phyloP scores from a whole-genome alignment of 1,140 invertebrate genomes.

The Bicyclus anynana region DNA sequence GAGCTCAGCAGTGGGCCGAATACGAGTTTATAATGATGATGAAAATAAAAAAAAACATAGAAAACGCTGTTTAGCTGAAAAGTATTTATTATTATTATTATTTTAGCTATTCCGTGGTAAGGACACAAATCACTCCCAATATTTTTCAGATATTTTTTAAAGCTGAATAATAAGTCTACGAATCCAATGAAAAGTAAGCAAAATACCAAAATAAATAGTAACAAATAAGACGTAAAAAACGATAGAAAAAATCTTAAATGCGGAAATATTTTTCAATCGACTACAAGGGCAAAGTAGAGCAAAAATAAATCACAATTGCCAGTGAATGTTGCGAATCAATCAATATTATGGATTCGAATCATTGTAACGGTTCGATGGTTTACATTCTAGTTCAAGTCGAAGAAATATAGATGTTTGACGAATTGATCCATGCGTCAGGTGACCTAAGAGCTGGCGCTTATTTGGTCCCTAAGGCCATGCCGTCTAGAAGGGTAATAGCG shows the following conservation, averaged over 20 bases:
- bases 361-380: background rate
- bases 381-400: background rate
- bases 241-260: slow-evolving; percentile 1
- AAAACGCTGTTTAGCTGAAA: too few species aligned
- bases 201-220: slow-evolving; percentile 1
- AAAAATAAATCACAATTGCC: slow-evolving; percentile 11
- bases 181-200: too few species aligned
- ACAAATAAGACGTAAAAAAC: background rate
- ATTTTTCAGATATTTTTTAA: too few species aligned
- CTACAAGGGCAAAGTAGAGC: slow-evolving; percentile 6
- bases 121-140: too few species aligned
- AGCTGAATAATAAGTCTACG: too few species aligned
- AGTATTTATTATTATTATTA: too few species aligned
- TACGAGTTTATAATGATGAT: too few species aligned
- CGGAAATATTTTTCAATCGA: background rate
- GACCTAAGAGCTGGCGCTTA: background rate
- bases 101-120: too few species aligned
- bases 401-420: background rate
- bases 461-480: too few species aligned
- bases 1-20: too few species aligned
- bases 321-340: slow-evolving; percentile 6
- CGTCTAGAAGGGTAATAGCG: too few species aligned
- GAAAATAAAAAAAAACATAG: too few species aligned
- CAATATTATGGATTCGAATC: slow-evolving; percentile 8
- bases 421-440: background rate